Evolutionary conservation across 2,797 vertebrate species (phyloP), one percentile per base, ranked within the genome.

Genomic region (Saxicola maurus): DNA sequence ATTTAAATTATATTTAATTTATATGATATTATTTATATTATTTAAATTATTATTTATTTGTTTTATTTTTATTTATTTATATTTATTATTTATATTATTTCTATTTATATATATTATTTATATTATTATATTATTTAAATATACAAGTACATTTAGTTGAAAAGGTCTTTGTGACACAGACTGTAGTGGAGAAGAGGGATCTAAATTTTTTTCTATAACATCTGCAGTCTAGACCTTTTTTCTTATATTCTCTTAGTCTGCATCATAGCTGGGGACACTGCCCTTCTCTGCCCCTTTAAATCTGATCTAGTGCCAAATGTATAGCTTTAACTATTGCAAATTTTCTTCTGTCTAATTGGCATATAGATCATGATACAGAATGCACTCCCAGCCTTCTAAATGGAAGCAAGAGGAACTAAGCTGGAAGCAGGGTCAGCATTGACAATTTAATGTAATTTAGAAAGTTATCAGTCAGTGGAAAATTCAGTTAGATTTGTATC

Each of bases 371-470:
- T 77, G 60, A 48, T 46, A n/a, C 13, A 49, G 76, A 82, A 92
- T 85, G 80, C 49, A 35, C 77, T 73, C 45, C 76, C 43, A 68
- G 45, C 13, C 31, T 38, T 77, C 59, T 88, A 85, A 68, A 53
- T 72, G 88, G 84, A 43, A 83, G 66, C 68, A 56, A 66, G 75
- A 64, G 35, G 86, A 90, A 49, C 67, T 21, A n/a, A 88, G 89
- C 84, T 91, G 86, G 90, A 94, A 91, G 89, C 85, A 72, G 73
- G 91, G 91, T 91, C 87, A 85, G 49, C 73, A 42, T 11, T 71
- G 73, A 77, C 93, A 96, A 96, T 92, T 86, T 82, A 95, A 96
- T 97, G 94, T 91, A 93, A 95, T 97, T 95, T 92, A 88, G 84
- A 89, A 93, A 95, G 87, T 96, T 96, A 93, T 87, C 91, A 52